Conservation (phyloP, 1,140 invertebrate genomes). For the Lordiphosa collinella region DNA sequence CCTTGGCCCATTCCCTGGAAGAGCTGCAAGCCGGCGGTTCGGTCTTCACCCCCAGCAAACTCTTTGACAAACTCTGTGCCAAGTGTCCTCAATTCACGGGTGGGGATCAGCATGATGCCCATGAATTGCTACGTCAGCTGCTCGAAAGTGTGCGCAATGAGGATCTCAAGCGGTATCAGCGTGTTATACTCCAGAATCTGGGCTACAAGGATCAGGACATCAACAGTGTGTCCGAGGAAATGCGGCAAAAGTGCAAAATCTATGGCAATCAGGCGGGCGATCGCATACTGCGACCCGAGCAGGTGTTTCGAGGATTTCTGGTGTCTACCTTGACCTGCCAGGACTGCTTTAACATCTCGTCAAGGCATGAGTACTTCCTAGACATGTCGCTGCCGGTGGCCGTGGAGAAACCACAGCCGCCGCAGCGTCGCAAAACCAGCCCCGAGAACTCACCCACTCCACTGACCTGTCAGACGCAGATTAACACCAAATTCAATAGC, state of each 20-base stretch:
- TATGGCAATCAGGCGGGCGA: constrained; percentile 91
- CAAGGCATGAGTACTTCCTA: constrained; percentile 94
- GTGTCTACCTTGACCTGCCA: constrained; percentile 94
- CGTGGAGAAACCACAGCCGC: constrained; percentile 85
- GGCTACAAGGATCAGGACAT: constrained; percentile 86
- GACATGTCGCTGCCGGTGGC: constrained; percentile 95
- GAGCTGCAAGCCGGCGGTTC: constrained; percentile 85
- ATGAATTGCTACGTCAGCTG: constrained; percentile 94
- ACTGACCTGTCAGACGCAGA: constrained; percentile 5
- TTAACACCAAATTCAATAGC: constrained; percentile 45
- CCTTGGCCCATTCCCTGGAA: constrained; percentile 85
- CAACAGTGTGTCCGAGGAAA: constrained; percentile 86
- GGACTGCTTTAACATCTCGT: constrained; percentile 91
- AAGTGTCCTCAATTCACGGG: constrained; percentile 92
- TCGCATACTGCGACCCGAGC: constrained; percentile 89
- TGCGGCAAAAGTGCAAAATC: constrained; percentile 88
- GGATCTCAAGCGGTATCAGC: constrained; percentile 87
- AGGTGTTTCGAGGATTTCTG: constrained; percentile 93
- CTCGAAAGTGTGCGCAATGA: constrained; percentile 89
- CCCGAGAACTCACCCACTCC: constrained; percentile 49
- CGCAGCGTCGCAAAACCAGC: constrained; percentile 80
- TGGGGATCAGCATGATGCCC: constrained; percentile 97
- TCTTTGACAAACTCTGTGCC: constrained; percentile 88
- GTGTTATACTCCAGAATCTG: constrained; percentile 86
- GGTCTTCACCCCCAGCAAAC: constrained; percentile 85